Evolutionary conservation across 2,797 vertebrate genomes (phyloP).

Genomic region (Delichon dasypus): DNA sequence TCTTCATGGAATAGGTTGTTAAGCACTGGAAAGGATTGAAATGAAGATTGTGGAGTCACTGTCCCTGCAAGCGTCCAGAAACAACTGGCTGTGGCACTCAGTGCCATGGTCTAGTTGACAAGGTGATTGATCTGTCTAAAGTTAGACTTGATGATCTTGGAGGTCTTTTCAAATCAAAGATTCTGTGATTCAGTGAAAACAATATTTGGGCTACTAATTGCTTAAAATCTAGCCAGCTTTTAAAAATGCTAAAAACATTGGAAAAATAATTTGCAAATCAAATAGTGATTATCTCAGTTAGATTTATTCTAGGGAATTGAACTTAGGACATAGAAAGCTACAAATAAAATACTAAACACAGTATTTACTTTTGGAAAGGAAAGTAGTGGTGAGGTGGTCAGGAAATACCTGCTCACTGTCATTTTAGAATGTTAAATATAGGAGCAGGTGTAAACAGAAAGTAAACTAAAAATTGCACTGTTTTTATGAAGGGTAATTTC

Average conservation of each 20-base stretch:
- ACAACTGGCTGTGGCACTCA: neutral
- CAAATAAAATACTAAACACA: neutral
- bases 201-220: neutral
- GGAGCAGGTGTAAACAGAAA: neutral
- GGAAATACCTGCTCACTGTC: neutral
- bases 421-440: neutral
- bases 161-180: neutral
- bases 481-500: neutral
- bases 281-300: neutral
- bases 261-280: neutral
- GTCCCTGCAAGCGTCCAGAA: neutral
- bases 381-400: rapidly evolving
- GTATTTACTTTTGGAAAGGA: neutral
- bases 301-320: neutral
- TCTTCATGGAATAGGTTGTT: neutral
- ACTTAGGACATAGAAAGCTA: neutral
- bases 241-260: neutral
- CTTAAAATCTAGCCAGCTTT: neutral
- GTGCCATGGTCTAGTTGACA: neutral
- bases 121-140: neutral
- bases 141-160: neutral
- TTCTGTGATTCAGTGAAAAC: neutral
- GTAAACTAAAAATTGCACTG: neutral
- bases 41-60: neutral
- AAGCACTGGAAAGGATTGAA: neutral